Evolutionary conservation across 23 tunicate species (phyloP), one percentile per base, ranked within the genome.

Genomic region (Aplidium turbinatum): DNA sequence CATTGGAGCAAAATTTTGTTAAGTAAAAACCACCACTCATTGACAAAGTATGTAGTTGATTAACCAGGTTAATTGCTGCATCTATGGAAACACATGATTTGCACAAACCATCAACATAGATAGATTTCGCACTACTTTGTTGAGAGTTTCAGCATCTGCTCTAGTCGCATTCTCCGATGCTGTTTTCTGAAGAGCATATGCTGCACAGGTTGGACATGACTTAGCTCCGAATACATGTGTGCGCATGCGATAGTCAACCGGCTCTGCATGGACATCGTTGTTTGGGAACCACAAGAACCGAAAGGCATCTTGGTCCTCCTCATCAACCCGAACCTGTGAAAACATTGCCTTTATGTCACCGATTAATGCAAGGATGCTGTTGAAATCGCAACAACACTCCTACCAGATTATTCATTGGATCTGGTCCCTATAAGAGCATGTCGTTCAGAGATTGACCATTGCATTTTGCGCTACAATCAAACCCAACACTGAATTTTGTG

Each of bases 401-500:
- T 42, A 13, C 48, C 48, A 42, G 48, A 13, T 42, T 42, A 42
- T 42, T 42, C 13, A 13, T 13, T 9, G 9, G 9, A 13, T 42
- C 13, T 11, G 21, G 21, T 19, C 60, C 60, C 22, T 53, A 19
- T 27, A 53, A 7, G 4, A 53, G 21, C 16, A 53, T 19, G 21
- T 53, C 60, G 21, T 53, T 53, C 16, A 53, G 21, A 24, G 60
- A 53, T 4, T 19, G 4, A 4, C 72, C 72, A 7, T 21, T 4
- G 24, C 36, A 65, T 35, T 65, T 48, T 16, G 26, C 72, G 7
- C 29, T 50, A 65, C 72, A 65, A 38, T 65, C 72, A 38, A 65
- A 65, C 4, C 36, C 72, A 7, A 35, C 72, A 5, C 50, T 5
- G 23, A 65, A 65, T 50, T 65, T 65, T 3, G 29, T 38, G 22